These are phyloP conservation scores for Mechanitis mazaeus DNA, from an alignment of 2,888 invertebrate species.

Conservation along the genomic window DNA sequence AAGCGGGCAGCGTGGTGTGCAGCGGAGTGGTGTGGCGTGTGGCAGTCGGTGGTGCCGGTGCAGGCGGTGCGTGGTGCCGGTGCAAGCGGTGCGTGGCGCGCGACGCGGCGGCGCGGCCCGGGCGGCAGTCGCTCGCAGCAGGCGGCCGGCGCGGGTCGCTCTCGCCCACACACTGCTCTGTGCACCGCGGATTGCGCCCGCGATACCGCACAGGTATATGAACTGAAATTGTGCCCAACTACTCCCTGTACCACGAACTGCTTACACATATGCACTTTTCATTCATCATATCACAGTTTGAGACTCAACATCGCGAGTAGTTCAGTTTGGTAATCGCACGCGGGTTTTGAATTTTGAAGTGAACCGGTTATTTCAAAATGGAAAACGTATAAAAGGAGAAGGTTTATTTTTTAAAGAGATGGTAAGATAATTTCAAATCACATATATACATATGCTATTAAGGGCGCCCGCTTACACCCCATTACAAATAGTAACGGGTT, in stretches of 20 bases:
- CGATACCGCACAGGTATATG: constrained; percentile 55
- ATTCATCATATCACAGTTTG: constrained; percentile 47
- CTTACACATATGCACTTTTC: constrained; percentile 54
- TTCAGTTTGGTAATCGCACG: constrained; percentile 15
- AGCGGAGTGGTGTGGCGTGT: constrained; percentile 39
- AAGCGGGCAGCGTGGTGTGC: constrained; percentile 40
- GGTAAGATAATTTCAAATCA: constrained; percentile 25
- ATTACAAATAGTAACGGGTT: too few species aligned
- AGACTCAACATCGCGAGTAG: constrained; percentile 14
- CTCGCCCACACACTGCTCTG: constrained; percentile 33
- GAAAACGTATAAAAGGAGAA: not conserved
- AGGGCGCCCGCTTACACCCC: too few species aligned
- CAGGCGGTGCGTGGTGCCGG: constrained; percentile 44
- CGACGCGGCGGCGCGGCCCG: constrained; percentile 62
- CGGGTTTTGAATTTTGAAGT: constrained; percentile 11
- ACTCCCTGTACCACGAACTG: constrained; percentile 32
- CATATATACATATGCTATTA: too few species aligned
- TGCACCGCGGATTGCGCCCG: constrained; percentile 59
- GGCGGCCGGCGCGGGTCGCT: constrained; percentile 68
- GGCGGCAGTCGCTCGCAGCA: constrained; percentile 71
- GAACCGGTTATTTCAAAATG: constrained; percentile 16
- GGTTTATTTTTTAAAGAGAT: constrained; percentile 31
- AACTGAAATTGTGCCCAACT: constrained; percentile 33
- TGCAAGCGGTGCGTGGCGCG: constrained; percentile 54
- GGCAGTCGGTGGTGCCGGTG: constrained; percentile 26